Base-by-base conservation (phyloP, 2,113 vertebrate genomes). In the Todiramphus chloris region DNA sequence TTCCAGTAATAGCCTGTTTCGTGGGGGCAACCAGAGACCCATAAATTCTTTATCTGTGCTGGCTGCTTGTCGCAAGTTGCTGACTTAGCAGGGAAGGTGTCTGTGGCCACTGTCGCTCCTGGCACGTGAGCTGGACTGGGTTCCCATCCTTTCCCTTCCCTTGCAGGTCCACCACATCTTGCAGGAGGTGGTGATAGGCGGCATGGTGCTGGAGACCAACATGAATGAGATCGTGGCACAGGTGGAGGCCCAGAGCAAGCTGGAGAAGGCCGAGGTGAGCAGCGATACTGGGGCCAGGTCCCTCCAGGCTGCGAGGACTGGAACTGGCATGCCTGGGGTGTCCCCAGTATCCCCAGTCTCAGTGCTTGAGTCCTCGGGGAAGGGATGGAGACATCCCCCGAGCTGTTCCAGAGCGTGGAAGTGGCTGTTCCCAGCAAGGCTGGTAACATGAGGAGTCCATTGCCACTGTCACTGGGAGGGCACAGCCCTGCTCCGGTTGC, bases 181-280 rank as follows among this genome's bases (percentile, higher is more conserved):
- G 70, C 99, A 99, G 96, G 99, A 99, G 97, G 98, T 99, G 97
- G 99, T 99, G 89, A 99, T 99, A 94, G 99, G 99, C 0, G 99
- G 99, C 6, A 99, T 99, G 99, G 99, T 99, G 56, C 94, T 99
- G 96, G 99, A 99, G 97, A 99, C 99, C 83, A 99, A 99, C 96
- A 99, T 99, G 99, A 99, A 98, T 30, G 99, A 99, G 97, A 99
- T 99, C 1, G 98, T 99, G 25, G 98, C 98, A 0, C 99, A 99
- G 96, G 98, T 99, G 25, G 99, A 99, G 94, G 96, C 99, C 51
- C 99, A 99, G 94, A 98, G 98, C 97, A 98, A 98, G 73, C 98
- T 99, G 98, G 99, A 99, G 97, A 99, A 99, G 83, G 99, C 99
- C 0, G 99, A 99, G 99, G 99, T 99, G 90, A 98, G 98, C 11